Evolutionary conservation across 2,797 vertebrate species (phyloP).

Genomic region (Xenops minutus): DNA sequence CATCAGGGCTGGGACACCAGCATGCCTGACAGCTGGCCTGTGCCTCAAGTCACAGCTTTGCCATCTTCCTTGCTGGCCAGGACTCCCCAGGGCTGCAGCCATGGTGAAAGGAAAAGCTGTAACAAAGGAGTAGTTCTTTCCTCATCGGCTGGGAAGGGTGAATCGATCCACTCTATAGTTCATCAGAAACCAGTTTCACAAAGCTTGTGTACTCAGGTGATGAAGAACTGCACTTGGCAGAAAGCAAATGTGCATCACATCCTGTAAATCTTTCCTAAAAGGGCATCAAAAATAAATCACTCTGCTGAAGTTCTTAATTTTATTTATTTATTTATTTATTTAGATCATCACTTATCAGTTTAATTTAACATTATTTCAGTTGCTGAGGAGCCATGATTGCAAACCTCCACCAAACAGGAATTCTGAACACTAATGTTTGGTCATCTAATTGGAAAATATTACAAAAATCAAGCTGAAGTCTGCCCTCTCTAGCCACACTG

Average conservation of each 20-base stretch:
- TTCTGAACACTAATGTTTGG: constrained; percentile 24
- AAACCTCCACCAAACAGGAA: constrained; percentile 12
- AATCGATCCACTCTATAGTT: constrained; percentile 22
- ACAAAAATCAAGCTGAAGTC: constrained; percentile 5
- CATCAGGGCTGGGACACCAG: not conserved
- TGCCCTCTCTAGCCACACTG: not conserved
- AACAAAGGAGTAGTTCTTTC: constrained; percentile 22
- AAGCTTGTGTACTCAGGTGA: constrained; percentile 19
- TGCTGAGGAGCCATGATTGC: constrained; percentile 39
- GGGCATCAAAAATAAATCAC: constrained; percentile 67
- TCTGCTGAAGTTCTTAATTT: constrained; percentile 49
- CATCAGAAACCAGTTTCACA: constrained; percentile 47
- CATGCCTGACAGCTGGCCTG: fast-evolving
- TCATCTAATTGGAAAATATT: constrained; percentile 43
- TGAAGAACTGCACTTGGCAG: constrained; percentile 53
- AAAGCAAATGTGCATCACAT: constrained; percentile 57
- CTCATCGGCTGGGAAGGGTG: not conserved
- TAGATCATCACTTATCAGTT: constrained; percentile 67
- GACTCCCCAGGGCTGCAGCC: not conserved
- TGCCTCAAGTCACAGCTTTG: not conserved
- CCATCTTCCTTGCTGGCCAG: not conserved
- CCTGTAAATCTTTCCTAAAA: constrained; percentile 67
- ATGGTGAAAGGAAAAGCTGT: not conserved
- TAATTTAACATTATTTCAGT: constrained; percentile 65
- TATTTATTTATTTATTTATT: constrained; percentile 42